Conservation (phyloP, 23 tunicate species). For the Halocynthia roretzi region DNA sequence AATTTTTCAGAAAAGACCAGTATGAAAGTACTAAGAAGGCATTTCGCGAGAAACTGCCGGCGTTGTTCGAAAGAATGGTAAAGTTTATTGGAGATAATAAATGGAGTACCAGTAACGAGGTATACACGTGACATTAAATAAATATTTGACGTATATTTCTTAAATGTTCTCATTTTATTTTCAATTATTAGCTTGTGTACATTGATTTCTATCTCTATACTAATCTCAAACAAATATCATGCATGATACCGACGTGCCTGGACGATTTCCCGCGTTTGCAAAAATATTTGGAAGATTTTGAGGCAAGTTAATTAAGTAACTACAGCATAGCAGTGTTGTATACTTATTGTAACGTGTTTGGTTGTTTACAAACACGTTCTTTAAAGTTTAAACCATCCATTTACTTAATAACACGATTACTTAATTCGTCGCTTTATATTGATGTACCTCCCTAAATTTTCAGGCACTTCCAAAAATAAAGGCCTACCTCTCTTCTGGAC, state of each 20-base stretch:
- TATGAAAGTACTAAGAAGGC: constrained; percentile 8
- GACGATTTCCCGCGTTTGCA: constrained; percentile 6
- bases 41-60: constrained; percentile 8
- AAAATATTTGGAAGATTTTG: constrained; percentile 10
- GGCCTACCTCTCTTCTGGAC: not conserved
- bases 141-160: not conserved
- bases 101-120: constrained; percentile 10
- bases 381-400: too few species aligned
- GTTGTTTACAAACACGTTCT: not conserved
- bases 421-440: too few species aligned
- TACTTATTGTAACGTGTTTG: too few species aligned
- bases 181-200: not conserved
- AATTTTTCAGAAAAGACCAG: not conserved
- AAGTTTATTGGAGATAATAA: constrained; percentile 6
- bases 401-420: too few species aligned
- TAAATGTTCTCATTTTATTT: not conserved
- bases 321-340: not conserved
- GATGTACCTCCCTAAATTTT: not conserved
- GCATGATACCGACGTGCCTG: not conserved
- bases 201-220: constrained; percentile 5
- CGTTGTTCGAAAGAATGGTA: not conserved
- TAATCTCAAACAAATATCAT: not conserved
- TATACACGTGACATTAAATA: not conserved
- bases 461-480: constrained; percentile 13
- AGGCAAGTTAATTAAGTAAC: not conserved